Conservation (phyloP, 2,888 invertebrate species). For the Sympetrum striolatum region DNA sequence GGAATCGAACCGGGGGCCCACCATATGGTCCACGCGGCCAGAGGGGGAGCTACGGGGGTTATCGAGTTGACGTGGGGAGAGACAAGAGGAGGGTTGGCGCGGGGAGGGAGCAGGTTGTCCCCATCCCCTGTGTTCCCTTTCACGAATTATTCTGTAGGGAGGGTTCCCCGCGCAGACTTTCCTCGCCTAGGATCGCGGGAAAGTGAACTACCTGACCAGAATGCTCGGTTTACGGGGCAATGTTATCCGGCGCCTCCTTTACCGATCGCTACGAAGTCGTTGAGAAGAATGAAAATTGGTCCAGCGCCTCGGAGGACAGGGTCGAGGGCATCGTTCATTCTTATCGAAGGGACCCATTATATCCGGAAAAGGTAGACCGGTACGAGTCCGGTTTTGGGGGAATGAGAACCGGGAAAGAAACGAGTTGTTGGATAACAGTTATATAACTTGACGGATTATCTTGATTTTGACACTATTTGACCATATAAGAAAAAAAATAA, state of each 20-base stretch:
- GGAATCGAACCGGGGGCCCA: not conserved
- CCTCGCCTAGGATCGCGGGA: not conserved
- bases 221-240: not conserved
- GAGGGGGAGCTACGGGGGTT: not conserved
- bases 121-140: not conserved
- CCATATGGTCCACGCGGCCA: not conserved
- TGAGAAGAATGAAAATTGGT: no score
- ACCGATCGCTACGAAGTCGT: not conserved
- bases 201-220: not conserved
- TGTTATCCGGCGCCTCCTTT: not conserved
- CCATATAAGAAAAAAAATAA: no score
- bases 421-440: no score
- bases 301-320: no score
- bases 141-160: not conserved
- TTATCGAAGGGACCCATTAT: no score
- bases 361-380: no score
- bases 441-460: no score
- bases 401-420: no score
- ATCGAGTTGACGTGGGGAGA: not conserved
- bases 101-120: not conserved
- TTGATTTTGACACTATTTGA: no score
- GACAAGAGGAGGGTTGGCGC: not conserved
- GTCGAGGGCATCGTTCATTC: no score
- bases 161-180: not conserved
- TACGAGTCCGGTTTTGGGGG: no score